Base-by-base conservation (phyloP, 1,140 invertebrate genomes). In the Halyomorpha halys region DNA sequence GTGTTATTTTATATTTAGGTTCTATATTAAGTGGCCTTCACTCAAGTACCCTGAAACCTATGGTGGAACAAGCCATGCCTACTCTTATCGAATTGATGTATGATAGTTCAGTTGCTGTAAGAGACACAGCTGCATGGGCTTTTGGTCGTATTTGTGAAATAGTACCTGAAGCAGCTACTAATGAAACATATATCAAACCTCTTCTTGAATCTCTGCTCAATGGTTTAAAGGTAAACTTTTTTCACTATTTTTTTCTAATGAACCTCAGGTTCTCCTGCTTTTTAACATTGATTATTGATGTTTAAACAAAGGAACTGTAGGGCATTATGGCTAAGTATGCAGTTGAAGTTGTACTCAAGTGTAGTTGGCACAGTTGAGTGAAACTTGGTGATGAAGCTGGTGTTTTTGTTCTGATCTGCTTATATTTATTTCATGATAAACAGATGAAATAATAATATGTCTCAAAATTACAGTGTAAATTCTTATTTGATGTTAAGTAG, bases 71-170 rank as follows among this genome's bases (percentile, higher is more conserved):
- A 74, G 96, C 95, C 0, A 94, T 99, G 86, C 87, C 89, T 6
- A 95, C 91, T 59, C 77, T 99, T 11, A 97, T 99, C 66, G 83
- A 91, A 70, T 76, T 94, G 0, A 94, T 99, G 87, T 90, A 92
- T 69, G 97, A 99, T 76, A 77, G 74, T 15, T 91, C 89, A 75
- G 91, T 98, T 1, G 90, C 89, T 60, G 96, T 99, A 1, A 79
- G 94, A 65, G 97, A 99, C 73, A 99, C 97, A 15, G 89, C 92
- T 0, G 96, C 97, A 0, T 99, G 97, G 97, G 94, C 94, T 0
- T 90, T 99, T 70, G 95, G 95, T 3, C 82, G 96, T 68, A 94
- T 99, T 59, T 98, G 95, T 77, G 97, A 99, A 76, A 87, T 97
- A 51, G 90, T 97, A 66, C 94, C 95, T 0, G 94, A 97, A 72